phyloP scores from a whole-genome alignment of 2,113 vertebrate genomes.

The Suncus etruscus region DNA sequence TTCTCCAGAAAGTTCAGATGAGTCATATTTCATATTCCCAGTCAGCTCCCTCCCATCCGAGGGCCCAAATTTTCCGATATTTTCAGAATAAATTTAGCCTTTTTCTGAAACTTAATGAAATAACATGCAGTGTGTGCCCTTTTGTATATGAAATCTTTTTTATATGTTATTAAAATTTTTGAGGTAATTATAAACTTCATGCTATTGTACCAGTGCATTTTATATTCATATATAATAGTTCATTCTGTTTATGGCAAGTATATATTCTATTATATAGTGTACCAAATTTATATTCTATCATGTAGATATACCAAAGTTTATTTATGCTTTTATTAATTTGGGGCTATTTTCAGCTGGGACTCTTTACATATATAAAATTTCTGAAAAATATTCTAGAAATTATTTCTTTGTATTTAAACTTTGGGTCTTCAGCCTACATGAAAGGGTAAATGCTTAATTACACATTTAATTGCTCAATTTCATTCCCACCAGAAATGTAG shows the following conservation, averaged over 20 bases:
- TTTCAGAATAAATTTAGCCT: conserved; percentile 42
- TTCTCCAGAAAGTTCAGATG: neutral
- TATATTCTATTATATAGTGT: neutral
- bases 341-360: conserved; percentile 20
- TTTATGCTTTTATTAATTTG: conserved; percentile 45
- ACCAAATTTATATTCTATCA: neutral
- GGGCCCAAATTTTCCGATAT: conserved; percentile 16
- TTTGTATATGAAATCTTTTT: neutral
- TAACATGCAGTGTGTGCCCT: neutral
- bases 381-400: conserved; percentile 15
- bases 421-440: neutral
- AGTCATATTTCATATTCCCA: neutral
- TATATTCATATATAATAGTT: conserved; percentile 12
- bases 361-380: conserved; percentile 34
- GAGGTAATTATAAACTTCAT: neutral
- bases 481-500: conserved; percentile 17
- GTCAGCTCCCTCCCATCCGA: neutral
- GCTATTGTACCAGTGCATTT: neutral
- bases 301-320: conserved; percentile 1
- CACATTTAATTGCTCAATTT: conserved; percentile 14
- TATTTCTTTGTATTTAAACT: conserved; percentile 33
- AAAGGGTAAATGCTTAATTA: conserved; percentile 20
- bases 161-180: conserved; percentile 35
- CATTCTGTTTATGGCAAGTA: conserved; percentile 45
- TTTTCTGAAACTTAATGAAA: conserved; percentile 54